A percentile compares a stretch with the other conserved stretches of the same genome.
These are phyloP conservation scores for Nephrotoma flavescens DNA, from an alignment of 2,888 invertebrate species.

Conservation along the genomic window DNA sequence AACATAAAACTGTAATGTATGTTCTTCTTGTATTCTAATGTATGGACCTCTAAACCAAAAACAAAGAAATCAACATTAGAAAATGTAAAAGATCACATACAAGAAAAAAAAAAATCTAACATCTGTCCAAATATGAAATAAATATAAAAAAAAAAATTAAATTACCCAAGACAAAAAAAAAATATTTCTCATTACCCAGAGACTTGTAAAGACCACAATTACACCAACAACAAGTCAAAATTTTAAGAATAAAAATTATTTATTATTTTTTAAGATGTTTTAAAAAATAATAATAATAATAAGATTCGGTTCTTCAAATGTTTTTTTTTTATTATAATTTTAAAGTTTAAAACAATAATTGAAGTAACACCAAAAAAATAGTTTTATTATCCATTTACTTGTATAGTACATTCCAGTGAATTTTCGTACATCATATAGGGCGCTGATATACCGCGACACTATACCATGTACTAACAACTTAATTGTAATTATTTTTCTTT, in stretches of 20 bases:
- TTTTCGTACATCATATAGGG: not conserved
- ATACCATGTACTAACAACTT: not conserved
- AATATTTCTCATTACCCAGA: not conserved
- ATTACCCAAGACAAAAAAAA: not conserved
- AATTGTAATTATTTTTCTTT: not conserved
- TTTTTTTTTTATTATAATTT: not conserved
- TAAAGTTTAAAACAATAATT: not conserved
- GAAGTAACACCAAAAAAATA: not conserved
- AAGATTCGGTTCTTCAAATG: not conserved
- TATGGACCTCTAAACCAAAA: not conserved
- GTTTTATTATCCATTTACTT: not conserved
- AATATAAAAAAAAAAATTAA: not conserved
- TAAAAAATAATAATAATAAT: not conserved
- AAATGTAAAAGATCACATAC: not conserved
- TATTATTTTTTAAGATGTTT: not conserved
- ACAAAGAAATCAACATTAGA: not conserved
- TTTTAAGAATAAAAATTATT: not conserved
- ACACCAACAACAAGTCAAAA: not conserved
- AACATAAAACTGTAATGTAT: not conserved
- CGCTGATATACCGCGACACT: not conserved
- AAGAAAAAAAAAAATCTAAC: not conserved
- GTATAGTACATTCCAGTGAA: not conserved
- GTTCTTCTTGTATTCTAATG: not conserved
- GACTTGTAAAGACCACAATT: not conserved
- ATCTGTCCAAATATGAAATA: not conserved